Evolutionary conservation across 2,113 vertebrate species (phyloP), one percentile per base, ranked within the genome.

Genomic region (Eretmochelys imbricata): DNA sequence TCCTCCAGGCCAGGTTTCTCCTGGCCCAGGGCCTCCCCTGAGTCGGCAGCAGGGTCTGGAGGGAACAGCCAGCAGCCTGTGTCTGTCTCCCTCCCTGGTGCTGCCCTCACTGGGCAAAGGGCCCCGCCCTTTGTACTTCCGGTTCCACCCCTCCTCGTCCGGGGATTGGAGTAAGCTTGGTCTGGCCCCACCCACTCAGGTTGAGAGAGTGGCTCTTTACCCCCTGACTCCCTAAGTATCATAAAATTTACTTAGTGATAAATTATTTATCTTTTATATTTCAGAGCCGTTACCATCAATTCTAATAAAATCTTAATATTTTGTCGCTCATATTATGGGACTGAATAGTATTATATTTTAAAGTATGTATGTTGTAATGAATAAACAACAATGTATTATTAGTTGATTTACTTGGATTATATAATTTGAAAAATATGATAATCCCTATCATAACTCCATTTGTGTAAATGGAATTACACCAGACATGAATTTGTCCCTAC

Each of bases 351-450:
- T 5, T 86, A 31, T 65, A n/a, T 1, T 13, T 90, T 92, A 62
- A 4, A 80, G 91, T 82, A 50, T 42, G 1, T 94, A 82, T 92
- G 27, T 87, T 65, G 4, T 86, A 89, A 90, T 80, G 89, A 82
- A 53, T 80, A 86, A 72, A 62, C 82, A 84, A 80, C 51, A 72
- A 78, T 84, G 42, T 87, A 24, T 90, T 90, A 82, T 85, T 94
- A 87, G 53, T 75, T 82, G 83, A 57, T 76, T 59, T 48, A 29
- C 22, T 48, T 48, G 12, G 6, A 78, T 14, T 78, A 46, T 48
- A 78, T 78, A 8, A 50, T 89, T 88, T 3, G 4, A 27, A 93
- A 96, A 95, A 89, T 84, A 84, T 82, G 93, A 13, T 78, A 27
- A 78, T 78, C 75, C 75, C 24, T 48, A 90, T 50, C 65, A 5